phyloP scores from a whole-genome alignment of 64 coral and sea anemone genomes.

The Actinia equina region DNA sequence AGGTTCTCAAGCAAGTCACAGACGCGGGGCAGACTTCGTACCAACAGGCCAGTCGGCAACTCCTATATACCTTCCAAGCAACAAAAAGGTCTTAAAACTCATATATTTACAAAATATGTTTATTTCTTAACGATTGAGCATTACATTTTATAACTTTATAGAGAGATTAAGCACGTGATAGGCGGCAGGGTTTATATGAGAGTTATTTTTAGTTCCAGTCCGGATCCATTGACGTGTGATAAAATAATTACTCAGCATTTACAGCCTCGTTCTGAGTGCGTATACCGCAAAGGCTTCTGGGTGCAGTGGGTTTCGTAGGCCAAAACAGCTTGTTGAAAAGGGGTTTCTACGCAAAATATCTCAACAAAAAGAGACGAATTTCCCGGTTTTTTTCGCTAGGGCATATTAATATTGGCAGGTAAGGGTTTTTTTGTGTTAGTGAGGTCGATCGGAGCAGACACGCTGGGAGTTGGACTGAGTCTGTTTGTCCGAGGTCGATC shows the following conservation, averaged over 20 bases:
- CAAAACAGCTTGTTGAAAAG: slow-evolving; percentile 18
- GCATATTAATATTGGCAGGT: slow-evolving; percentile 1
- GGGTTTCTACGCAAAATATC: slow-evolving; percentile 21
- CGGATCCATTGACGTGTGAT: neutral
- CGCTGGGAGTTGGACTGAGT: neutral
- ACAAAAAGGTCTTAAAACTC: neutral
- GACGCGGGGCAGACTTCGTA: too few relatives aligned
- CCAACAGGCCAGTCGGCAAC: too few relatives aligned
- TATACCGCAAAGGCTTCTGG: slow-evolving; percentile 14
- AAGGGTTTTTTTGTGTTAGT: neutral
- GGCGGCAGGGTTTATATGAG: neutral
- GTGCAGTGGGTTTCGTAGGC: neutral
- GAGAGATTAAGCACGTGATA: neutral
- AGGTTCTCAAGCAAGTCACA: too few relatives aligned
- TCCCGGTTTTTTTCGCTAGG: neutral
- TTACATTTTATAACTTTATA: neutral
- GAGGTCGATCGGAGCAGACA: neutral
- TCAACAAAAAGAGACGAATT: neutral
- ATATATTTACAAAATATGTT: neutral
- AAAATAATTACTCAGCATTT: slow-evolving; percentile 28
- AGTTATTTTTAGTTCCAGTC: neutral
- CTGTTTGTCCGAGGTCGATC: slow-evolving; percentile 6
- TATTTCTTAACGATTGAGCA: neutral
- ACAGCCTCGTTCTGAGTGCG: neutral
- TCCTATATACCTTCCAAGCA: neutral